phyloP scores from a whole-genome alignment of 2,113 vertebrate genomes.

The Melanerpes aurifrons region DNA sequence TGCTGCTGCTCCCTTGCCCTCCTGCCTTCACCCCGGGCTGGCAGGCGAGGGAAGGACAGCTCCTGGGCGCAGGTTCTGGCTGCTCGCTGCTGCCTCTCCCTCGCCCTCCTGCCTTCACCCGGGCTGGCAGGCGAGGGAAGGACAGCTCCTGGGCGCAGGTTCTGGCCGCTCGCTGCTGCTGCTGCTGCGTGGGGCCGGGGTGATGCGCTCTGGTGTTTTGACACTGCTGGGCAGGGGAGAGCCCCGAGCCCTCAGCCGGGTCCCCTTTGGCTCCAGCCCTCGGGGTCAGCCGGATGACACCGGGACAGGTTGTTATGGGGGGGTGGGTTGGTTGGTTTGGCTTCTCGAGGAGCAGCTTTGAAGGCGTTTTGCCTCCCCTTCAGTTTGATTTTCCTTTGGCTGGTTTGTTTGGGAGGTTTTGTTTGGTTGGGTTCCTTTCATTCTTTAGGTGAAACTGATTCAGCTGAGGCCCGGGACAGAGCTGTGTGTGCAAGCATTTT shows the following conservation, averaged over 20 bases:
- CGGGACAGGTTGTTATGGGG: background rate
- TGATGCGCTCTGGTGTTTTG: background rate
- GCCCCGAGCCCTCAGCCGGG: background rate
- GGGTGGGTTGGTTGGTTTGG: no score
- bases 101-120: no score
- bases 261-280: background rate
- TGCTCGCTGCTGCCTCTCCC: no score
- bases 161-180: background rate
- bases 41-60: no score
- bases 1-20: no score
- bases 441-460: slow-evolving; percentile 38
- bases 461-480: slow-evolving; percentile 53
- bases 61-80: no score
- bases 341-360: background rate
- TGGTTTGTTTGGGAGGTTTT: background rate
- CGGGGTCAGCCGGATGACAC: background rate
- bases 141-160: background rate
- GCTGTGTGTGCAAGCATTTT: slow-evolving; percentile 65
- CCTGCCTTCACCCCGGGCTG: no score
- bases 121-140: background rate
- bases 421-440: background rate
- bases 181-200: background rate
- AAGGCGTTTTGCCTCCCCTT: background rate
- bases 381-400: background rate
- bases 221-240: background rate